Evolutionary conservation across 1,140 invertebrate genomes (phyloP).

Genomic region (Mesaphorura yosii): DNA sequence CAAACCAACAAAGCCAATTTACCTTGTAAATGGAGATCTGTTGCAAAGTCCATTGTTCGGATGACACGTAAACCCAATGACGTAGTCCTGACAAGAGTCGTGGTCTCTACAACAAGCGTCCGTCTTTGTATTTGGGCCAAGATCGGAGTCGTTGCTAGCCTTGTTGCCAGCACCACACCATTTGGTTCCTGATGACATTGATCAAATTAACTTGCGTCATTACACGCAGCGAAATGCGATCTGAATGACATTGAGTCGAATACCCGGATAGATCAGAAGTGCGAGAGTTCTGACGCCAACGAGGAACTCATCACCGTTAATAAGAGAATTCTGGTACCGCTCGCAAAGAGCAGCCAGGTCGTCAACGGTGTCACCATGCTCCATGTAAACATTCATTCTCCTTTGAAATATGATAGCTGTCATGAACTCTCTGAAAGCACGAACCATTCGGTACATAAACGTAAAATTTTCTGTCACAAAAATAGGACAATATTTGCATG

Average conservation of each 20-base stretch:
- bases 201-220: background rate
- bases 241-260: too few relatives aligned
- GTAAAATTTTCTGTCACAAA: too few relatives aligned
- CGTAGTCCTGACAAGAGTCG: slow-evolving; percentile 33
- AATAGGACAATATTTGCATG: too few relatives aligned
- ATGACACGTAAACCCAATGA: slow-evolving; percentile 26
- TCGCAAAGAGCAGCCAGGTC: slow-evolving; percentile 11
- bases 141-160: slow-evolving; percentile 52
- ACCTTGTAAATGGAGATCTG: slow-evolving; percentile 13
- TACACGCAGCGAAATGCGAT: too few relatives aligned
- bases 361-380: slow-evolving; percentile 5
- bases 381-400: slow-evolving; percentile 1
- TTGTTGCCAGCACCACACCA: slow-evolving; percentile 64
- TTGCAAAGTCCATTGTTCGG: slow-evolving; percentile 13
- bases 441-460: too few relatives aligned
- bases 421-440: too few relatives aligned
- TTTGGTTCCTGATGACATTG: slow-evolving; percentile 40
- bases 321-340: slow-evolving; percentile 5
- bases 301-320: slow-evolving; percentile 14
- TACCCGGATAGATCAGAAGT: slow-evolving; percentile 22
- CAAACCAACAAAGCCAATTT: slow-evolving; percentile 9
- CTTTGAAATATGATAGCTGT: too few relatives aligned
- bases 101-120: slow-evolving; percentile 57
- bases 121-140: slow-evolving; percentile 50
- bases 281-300: background rate